Base-by-base conservation (phyloP, 2,113 vertebrate species). In the Pelobates fuscus region DNA sequence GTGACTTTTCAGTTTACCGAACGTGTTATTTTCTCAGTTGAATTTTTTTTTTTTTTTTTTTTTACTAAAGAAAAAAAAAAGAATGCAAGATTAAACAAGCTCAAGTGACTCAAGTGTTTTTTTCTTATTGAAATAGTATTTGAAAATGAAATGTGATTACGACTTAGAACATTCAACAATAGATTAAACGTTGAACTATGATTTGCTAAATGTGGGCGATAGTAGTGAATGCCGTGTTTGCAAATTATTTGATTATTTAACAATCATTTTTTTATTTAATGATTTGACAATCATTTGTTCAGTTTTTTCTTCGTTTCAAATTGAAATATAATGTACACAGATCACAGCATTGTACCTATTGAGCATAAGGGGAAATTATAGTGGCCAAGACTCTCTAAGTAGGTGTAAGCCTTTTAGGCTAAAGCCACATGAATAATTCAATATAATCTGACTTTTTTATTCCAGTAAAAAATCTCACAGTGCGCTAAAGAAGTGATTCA, bases 11-110 rank as follows among this genome's bases (percentile, higher is more conserved):
- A n/a, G 55, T 68, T 68, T 18, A 30, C 30, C 37, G 37, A 11
- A 21, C 18, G n/a, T 11, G 21, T 59, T 55, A 30, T 24, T 21
- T 24, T 21, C 54, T 5, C 32, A 5, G 10, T 37, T 41, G 67
- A 18, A 6, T 29, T 58, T 43, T 70, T 23, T 8, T 14, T 58
- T 43, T 70, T 23, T 8, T 14, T 43, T 37, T 37, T 37, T 37
- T 6, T 37, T 10, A 37, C 32, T 8, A 18, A 37, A 37, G 32
- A 37, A 37, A 37, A 37, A 37, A 37, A n/a, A 30, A 55, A 59
- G 23, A 41, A 23, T 23, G 61, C 70, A 72, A 52, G 70, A 62
- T 49, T 52, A 23, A 26, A 65, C 71, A 5, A 3, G 46, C 30
- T 37, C 20, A 18, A 1, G 25, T 73, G 71, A 73, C 61, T 57